Base-by-base conservation (phyloP, 2,888 invertebrate genomes). In the Tenthredo livida region DNA sequence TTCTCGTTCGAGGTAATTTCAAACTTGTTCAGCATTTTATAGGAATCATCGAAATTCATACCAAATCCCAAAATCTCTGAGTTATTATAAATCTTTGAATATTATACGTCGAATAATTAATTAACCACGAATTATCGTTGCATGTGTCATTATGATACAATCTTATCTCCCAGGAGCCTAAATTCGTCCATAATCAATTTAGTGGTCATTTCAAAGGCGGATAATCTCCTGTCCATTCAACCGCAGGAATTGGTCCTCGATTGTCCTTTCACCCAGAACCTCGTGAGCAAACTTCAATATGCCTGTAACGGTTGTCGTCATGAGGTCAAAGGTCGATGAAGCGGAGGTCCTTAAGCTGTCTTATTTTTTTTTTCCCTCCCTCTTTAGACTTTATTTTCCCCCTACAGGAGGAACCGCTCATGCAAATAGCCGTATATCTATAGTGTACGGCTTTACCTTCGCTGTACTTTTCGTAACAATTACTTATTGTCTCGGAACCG, bases 251-350 rank as follows among this genome's bases (percentile, higher is more conserved):
- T 80, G 80, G 61, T 50, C 72, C 40, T 21, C 61, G 50, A 77
- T 21, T 43, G 77, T 77, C 80, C 80, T 80, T 80, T 80, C 80
- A 80, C 80, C 80, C 61, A n/a, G 61, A 61, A 61, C 9, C 58
- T 37, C 80, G 61, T 78, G 80, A 61, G 61, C n/a, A 40, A 21
- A 80, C 61, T 80, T 61, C 80, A 21, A 80, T 80, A 61, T 61
- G 17, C 50, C 33, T 33, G 25, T 77, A 77, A 77, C 80, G 61
- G 40, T 50, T 50, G 33, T 80, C 33, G 61, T 61, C 80, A 33
- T 29, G n/a, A 58, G 61, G 80, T 61, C 80, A 80, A 61, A 80
- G 80, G 61, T 80, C 80, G 21, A 12, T 58, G 61, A 40, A 25
- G 25, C 21, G 25, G 29, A 47, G 75, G 47, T 75, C 75, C 47